Base-by-base conservation (phyloP, 2,888 invertebrate species). In the Hypsopygia costalis region DNA sequence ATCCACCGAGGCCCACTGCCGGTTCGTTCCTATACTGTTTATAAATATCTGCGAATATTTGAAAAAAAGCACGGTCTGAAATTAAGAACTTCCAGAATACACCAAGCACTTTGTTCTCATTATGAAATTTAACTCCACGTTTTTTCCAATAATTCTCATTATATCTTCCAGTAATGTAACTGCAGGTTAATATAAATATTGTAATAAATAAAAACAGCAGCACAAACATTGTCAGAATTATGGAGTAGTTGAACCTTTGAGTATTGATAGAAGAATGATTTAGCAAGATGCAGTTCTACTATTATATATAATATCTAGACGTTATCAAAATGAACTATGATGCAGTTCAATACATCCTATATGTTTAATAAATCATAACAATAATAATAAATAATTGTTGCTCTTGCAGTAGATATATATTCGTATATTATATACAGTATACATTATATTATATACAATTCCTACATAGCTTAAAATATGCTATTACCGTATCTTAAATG, bases 111-210 rank as follows among this genome's bases (percentile, higher is more conserved):
- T 52, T 67, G 12, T 60, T 58, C 32, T 43, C 52, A 0, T 45
- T 41, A 6, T 58, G 34, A 22, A 60, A 67, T 5, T 43, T 40
- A 0, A 64, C 58, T 3, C 65, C 73, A n/a, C 73, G 69, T 40
- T 55, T 57, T 22, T 44, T 63, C 73, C 73, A 74, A 38, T 74
- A 75, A 4, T 20, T 37, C 43, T 69, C 65, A 57, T 69, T 73
- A 39, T 57, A 55, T 16, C 30, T 34, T 31, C 51, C 39, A 27
- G 22, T 36, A 9, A 39, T 9, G 11, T 40, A 43, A 8, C 8
- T 11, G 1, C 16, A 21, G 3, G 16, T 9, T 1, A 29, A 8
- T 7, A 36, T 29, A 10, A 16, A 6, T 9, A 36, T 8, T 10
- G 9, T 20, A 29, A 29, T 10, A 3, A 36, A 0, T 8, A 36